Conservation (phyloP, 2,113 vertebrate species). For the Paradoxurus hermaphroditus region DNA sequence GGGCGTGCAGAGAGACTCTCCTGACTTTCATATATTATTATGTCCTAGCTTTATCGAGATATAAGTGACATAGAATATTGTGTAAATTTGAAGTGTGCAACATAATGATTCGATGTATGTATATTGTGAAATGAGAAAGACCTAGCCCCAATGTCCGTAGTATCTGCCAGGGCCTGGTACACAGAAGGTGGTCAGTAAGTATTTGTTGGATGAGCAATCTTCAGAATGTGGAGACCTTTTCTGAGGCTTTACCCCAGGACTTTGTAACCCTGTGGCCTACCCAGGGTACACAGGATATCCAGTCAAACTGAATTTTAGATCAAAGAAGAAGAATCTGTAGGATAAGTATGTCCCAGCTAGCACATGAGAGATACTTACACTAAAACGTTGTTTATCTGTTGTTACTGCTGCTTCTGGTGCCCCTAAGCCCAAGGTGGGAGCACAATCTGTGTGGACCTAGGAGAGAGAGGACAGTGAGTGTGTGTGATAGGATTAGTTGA, state of each 20-base stretch:
- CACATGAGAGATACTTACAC: background rate
- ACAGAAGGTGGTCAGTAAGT: background rate
- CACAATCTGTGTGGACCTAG: accelerated
- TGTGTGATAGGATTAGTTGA: background rate
- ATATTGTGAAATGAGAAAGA: background rate
- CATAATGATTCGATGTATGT: background rate
- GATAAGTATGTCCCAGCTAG: background rate
- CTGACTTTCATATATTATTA: background rate
- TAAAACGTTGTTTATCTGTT: background rate
- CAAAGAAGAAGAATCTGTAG: background rate
- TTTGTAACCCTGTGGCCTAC: background rate
- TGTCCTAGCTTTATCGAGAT: background rate
- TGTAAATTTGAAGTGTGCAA: background rate
- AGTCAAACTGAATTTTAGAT: background rate
- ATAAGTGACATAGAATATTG: background rate
- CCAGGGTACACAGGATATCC: background rate
- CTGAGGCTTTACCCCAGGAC: background rate
- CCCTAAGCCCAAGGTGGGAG: no score
- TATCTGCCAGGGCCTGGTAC: background rate
- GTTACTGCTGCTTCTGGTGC: background rate
- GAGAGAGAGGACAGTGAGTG: accelerated
- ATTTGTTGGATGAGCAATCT: background rate
- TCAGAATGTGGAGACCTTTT: background rate
- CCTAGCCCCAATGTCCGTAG: background rate
- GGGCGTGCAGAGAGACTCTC: background rate